Evolutionary conservation across 2,888 invertebrate species (phyloP).

Genomic region (Yponomeuta sedellus): DNA sequence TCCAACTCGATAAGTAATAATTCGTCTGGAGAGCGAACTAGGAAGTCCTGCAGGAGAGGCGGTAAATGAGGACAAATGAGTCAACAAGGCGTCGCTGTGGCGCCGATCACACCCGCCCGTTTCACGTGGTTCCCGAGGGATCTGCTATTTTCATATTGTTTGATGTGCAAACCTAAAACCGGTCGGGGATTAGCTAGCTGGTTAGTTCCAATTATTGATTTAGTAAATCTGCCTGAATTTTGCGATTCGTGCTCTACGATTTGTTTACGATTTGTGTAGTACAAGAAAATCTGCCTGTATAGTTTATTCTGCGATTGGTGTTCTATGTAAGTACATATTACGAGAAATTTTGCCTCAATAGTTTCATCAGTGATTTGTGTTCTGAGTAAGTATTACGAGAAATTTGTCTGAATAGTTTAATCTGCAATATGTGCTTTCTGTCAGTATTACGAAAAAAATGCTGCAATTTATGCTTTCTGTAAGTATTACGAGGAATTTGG

Average conservation of each 20-base stretch:
- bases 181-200: neutral
- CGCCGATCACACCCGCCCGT: neutral
- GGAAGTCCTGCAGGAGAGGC: neutral
- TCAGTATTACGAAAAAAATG: too few species aligned
- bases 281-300: too few species aligned
- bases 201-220: neutral
- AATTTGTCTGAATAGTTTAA: too few species aligned
- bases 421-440: too few species aligned
- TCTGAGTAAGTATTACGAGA: too few species aligned
- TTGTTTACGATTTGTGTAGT: too few species aligned
- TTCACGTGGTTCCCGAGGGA: neutral
- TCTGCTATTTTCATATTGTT: slow-evolving; percentile 1
- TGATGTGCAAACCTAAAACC: neutral
- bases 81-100: neutral
- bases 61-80: slow-evolving; percentile 1
- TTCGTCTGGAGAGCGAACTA: neutral
- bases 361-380: too few species aligned
- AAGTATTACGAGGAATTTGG: too few species aligned
- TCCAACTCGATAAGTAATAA: neutral
- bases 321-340: too few species aligned
- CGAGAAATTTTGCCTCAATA: too few species aligned
- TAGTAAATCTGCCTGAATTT: neutral
- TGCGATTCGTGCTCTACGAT: neutral
- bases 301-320: too few species aligned
- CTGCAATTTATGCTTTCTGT: too few species aligned